Conservation (phyloP, 2,797 vertebrate genomes). For the Hirundo rustica region DNA sequence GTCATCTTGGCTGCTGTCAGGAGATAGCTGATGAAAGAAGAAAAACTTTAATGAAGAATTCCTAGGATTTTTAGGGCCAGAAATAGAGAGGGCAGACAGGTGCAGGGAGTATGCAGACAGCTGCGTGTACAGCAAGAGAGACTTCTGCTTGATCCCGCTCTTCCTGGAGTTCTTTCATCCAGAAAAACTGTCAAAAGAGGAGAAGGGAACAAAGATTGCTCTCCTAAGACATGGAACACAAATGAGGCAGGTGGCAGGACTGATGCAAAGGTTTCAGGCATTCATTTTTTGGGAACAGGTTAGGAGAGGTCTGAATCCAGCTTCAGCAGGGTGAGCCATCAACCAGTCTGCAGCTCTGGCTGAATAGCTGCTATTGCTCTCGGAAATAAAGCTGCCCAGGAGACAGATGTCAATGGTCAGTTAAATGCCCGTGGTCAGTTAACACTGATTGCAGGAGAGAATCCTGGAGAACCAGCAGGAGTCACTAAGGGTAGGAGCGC, state of each 20-base stretch:
- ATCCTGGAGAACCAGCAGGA: neutral
- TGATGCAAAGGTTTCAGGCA: neutral
- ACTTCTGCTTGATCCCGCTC: neutral
- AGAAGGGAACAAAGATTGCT: neutral
- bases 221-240: neutral
- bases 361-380: neutral
- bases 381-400: neutral
- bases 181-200: neutral
- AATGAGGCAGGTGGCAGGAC: neutral
- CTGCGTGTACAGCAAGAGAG: neutral
- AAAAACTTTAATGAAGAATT: neutral
- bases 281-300: neutral
- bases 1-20: neutral
- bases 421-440: neutral
- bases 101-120: neutral
- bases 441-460: neutral
- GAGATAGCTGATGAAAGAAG: neutral
- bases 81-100: neutral
- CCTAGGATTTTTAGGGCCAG: neutral
- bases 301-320: neutral
- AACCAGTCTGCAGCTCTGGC: neutral
- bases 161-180: neutral
- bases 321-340: neutral
- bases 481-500: neutral
- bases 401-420: neutral